Percentiles rank a stretch among this genome's conserved stretches.
These are phyloP conservation scores for Oscheius onirici DNA, from an alignment of 2,888 invertebrate genomes.

Conservation along the genomic window DNA sequence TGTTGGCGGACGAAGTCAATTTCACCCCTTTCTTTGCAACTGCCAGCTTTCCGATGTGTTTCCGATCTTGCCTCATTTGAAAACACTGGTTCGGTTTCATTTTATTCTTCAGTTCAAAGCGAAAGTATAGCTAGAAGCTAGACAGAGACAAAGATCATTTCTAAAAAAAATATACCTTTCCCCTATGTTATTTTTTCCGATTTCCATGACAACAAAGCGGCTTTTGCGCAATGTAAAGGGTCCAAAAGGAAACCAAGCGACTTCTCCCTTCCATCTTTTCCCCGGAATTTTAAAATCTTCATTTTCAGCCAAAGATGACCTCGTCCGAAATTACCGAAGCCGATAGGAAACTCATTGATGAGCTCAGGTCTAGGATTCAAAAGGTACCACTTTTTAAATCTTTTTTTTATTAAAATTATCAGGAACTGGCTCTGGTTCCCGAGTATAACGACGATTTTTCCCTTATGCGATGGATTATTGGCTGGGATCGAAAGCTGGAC, in stretches of 20 bases:
- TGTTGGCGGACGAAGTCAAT: no score
- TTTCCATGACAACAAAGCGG: conserved; percentile 22
- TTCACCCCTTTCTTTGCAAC: no score
- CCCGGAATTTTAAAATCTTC: neutral
- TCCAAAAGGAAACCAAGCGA: neutral
- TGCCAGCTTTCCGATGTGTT: no score
- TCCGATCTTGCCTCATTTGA: no score
- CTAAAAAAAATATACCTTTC: neutral
- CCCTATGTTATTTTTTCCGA: neutral
- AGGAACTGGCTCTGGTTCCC: conserved; percentile 59
- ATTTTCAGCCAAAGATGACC: conserved; percentile 24
- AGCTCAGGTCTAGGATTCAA: conserved; percentile 37
- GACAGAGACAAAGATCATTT: no score
- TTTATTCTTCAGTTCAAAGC: no score
- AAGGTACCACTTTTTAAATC: neutral
- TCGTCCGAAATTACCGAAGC: conserved; percentile 39
- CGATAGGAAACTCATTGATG: conserved; percentile 42
- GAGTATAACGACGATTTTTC: conserved; percentile 60
- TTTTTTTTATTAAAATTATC: no score
- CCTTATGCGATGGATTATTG: conserved; percentile 65
- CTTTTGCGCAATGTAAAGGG: neutral
- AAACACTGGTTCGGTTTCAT: no score
- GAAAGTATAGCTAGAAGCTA: no score
- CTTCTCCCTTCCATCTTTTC: neutral
- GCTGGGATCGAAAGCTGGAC: conserved; percentile 66